Conservation (phyloP, 2,888 invertebrate species). For the Tetanocera ferruginea region DNA sequence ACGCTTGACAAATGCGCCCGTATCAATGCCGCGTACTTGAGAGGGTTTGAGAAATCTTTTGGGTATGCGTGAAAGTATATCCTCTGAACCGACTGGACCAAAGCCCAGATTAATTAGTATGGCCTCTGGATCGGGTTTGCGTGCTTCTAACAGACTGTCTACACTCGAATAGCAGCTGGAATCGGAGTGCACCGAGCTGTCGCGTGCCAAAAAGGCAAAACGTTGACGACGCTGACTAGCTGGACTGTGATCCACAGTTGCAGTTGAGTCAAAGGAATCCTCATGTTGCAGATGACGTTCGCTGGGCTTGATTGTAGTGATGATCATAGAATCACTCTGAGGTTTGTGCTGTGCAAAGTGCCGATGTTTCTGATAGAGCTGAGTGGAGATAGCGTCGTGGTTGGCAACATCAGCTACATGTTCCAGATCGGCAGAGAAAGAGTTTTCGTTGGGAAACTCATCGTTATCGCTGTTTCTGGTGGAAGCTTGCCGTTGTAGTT, state of each 20-base stretch:
- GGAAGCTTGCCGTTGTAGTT: constrained; percentile 58
- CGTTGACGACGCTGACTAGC: constrained; percentile 46
- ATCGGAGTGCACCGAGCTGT: constrained; percentile 68
- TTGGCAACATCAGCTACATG: constrained; percentile 1
- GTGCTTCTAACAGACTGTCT: constrained; percentile 84
- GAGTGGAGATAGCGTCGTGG: background rate
- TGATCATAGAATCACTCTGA: constrained; percentile 11
- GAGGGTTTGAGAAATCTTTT: constrained; percentile 85
- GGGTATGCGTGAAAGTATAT: constrained; percentile 84
- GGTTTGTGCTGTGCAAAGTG: constrained; percentile 25
- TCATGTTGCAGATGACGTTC: constrained; percentile 55
- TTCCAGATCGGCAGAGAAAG: constrained; percentile 59
- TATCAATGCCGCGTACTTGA: constrained; percentile 80
- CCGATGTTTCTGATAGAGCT: constrained; percentile 9
- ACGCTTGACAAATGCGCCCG: constrained; percentile 81
- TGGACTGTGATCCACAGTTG: constrained; percentile 40
- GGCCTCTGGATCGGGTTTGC: constrained; percentile 91
- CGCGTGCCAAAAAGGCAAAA: constrained; percentile 58
- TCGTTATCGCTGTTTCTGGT: constrained; percentile 15
- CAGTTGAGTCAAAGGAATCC: constrained; percentile 44
- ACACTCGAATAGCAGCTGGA: constrained; percentile 82
- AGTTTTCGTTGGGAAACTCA: constrained; percentile 51
- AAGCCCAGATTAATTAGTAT: constrained; percentile 86
- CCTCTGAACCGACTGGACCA: constrained; percentile 79
- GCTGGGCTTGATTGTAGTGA: constrained; percentile 38